Evolutionary conservation across 1,140 invertebrate genomes (phyloP), one percentile per base, ranked within the genome.

Genomic region (Copidosoma floridanum): DNA sequence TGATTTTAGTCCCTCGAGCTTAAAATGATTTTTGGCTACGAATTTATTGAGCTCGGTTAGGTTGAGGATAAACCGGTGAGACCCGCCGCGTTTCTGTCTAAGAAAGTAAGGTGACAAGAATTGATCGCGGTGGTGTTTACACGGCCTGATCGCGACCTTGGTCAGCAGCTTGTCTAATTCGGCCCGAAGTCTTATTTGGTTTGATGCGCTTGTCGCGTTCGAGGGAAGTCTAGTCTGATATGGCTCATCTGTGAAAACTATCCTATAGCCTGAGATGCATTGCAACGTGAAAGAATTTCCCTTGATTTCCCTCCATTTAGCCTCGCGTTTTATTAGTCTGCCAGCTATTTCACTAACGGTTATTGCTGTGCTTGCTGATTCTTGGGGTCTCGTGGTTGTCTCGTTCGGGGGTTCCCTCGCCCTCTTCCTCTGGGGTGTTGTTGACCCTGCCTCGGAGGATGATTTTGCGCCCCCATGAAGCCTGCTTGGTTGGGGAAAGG

Each of bases 251-350:
- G 4, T 10, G 47, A 67, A 65, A 29, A 32, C 26, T n/a, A 69
- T 61, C 59, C 62, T 67, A 43, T 63, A 57, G 3, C 65, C 62
- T 11, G 11, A 50, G n/a, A 66, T 47, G 32, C 56, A 63, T 43
- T 54, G 11, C 11, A 66, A 46, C 14, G 65, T 48, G 44, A 64
- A 64, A 21, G 48, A 41, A 46, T 18, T 57, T 53, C 0, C 62
- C n/a, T n/a, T 63, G 16, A 65, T 64, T 38, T 60, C 40, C 54
- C 55, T 35, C 62, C 64, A 68, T 12, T 48, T n/a, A 14, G 43
- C 43, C 12, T 54, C 37, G 55, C 64, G 66, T 20, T 50, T 11
- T 51, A 54, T 66, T 61, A 68, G 48, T 47, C 67, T 58, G 6
- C 64, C 66, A 37, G 56, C 56, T 21, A n/a, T n/a, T n/a, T 35